Conservation (phyloP, 2,888 invertebrate species). For the Hypomecis atomaria region DNA sequence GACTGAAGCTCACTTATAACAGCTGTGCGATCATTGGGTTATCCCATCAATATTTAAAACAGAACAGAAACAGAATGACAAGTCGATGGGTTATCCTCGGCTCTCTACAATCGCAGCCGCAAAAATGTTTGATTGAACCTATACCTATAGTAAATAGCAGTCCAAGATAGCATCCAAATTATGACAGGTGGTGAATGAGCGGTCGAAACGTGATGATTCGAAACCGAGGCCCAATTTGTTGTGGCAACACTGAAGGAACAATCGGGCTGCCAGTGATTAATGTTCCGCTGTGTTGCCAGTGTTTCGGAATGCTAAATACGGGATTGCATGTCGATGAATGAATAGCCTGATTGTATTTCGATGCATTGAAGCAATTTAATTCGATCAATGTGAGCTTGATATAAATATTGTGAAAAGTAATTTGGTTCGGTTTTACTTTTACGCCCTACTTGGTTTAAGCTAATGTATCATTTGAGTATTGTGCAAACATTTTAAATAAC, state of each 20-base stretch:
- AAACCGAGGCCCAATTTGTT: conserved; percentile 44
- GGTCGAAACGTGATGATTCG: conserved; percentile 61
- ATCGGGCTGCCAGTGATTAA: conserved; percentile 49
- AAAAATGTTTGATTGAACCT: too few relatives aligned
- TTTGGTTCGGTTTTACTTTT: conserved; percentile 3
- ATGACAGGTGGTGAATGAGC: conserved; percentile 66
- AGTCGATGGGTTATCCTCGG: too few relatives aligned
- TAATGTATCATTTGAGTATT: too few relatives aligned
- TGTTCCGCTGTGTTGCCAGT: conserved; percentile 37
- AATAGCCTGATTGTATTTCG: conserved; percentile 29
- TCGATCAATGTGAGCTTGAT: conserved; percentile 11
- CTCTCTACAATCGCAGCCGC: too few relatives aligned
- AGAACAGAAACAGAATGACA: too few relatives aligned
- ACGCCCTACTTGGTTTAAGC: background rate
- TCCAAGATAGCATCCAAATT: conserved; percentile 44
- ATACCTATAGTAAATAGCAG: background rate
- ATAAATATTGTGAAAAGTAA: conserved; percentile 8
- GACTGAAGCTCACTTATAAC: too few relatives aligned
- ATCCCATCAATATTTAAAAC: too few relatives aligned
- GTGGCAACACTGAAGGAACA: conserved; percentile 45
- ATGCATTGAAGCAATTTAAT: conserved; percentile 28
- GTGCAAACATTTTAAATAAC: too few relatives aligned
- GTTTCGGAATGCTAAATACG: conserved; percentile 44
- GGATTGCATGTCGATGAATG: conserved; percentile 43
- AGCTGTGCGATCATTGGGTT: too few relatives aligned